These are phyloP conservation scores for Dusona sp. DNA, from an alignment of 2,888 invertebrate species.

Conservation along the genomic window DNA sequence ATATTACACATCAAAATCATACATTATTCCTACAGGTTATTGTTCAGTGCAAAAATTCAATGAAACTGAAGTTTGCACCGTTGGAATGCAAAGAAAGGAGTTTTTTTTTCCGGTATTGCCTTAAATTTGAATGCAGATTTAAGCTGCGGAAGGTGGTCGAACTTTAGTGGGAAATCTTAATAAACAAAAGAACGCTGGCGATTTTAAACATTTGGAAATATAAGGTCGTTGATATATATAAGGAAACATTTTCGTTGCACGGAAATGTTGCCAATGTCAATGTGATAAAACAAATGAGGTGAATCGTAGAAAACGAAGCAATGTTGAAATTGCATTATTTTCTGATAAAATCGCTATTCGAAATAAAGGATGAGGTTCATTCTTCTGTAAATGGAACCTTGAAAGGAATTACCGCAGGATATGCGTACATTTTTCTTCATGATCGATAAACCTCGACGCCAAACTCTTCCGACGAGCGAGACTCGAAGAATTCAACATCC, in stretches of 20 bases:
- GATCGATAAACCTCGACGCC: constrained; percentile 55
- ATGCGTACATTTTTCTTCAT: constrained; percentile 10
- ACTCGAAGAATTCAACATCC: constrained; percentile 69
- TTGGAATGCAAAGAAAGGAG: too few relatives aligned
- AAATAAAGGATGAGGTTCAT: background rate
- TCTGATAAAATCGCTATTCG: background rate
- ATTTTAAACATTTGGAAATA: too few relatives aligned
- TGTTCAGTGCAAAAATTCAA: background rate
- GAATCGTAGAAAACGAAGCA: background rate
- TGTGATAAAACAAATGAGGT: too few relatives aligned
- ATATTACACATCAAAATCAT: background rate
- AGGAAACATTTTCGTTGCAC: background rate
- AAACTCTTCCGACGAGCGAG: constrained; percentile 32
- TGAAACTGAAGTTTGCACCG: background rate
- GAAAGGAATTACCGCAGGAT: background rate
- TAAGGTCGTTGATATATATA: too few relatives aligned
- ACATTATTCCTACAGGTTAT: background rate
- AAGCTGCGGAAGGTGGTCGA: too few relatives aligned
- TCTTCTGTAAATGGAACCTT: background rate
- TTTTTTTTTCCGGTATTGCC: too few relatives aligned
- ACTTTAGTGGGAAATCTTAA: too few relatives aligned
- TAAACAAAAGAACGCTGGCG: too few relatives aligned
- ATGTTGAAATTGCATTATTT: background rate
- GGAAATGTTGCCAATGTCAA: background rate
- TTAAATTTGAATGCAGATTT: too few relatives aligned